These are phyloP conservation scores for Nibea albiflora DNA, from an alignment of 2,113 vertebrate species.

Conservation along the genomic window DNA sequence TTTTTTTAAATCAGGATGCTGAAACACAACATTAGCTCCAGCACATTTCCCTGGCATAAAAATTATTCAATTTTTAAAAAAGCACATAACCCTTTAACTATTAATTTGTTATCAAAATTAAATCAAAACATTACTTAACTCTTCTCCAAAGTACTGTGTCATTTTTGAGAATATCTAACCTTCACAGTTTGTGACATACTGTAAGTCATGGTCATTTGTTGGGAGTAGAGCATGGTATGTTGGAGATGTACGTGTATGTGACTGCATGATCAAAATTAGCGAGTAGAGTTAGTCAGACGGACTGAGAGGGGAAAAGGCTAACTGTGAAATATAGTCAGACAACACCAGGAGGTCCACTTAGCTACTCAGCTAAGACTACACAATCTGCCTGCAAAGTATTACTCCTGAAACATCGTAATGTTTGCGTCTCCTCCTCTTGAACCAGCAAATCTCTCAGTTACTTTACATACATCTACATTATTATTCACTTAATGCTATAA, in stretches of 20 bases:
- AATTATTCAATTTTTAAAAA: neutral
- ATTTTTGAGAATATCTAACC: neutral
- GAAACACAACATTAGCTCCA: neutral
- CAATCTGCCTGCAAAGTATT: neutral
- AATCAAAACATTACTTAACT: neutral
- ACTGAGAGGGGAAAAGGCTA: neutral
- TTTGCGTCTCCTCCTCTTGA: constrained; percentile 14
- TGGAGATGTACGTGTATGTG: neutral
- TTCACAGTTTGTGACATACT: neutral
- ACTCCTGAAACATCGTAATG: neutral
- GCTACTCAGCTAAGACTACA: neutral
- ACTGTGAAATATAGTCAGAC: neutral
- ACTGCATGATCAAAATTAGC: neutral
- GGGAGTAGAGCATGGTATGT: neutral
- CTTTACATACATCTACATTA: constrained; percentile 22
- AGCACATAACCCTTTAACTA: neutral
- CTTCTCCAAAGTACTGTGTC: neutral
- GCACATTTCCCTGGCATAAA: neutral
- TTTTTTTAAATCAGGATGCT: neutral
- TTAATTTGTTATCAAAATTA: neutral
- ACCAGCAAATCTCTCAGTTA: constrained; percentile 1
- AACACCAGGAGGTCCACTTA: neutral
- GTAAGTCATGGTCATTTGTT: too few relatives aligned
- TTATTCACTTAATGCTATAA: constrained; percentile 17
- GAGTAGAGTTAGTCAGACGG: neutral